phyloP scores from a whole-genome alignment of 2,113 vertebrate species.

The Pterocles orientalis region DNA sequence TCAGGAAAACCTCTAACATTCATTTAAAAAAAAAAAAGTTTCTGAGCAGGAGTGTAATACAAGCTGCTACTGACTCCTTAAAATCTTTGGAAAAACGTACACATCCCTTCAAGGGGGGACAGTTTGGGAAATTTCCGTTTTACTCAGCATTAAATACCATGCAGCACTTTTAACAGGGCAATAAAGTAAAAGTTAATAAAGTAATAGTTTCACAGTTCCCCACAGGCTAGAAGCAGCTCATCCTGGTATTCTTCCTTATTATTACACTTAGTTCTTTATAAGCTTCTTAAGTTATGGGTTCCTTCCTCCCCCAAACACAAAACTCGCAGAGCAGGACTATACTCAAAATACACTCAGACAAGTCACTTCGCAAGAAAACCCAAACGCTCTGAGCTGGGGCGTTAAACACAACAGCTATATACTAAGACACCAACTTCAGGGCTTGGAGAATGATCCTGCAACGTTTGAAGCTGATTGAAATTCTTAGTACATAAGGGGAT shows the following conservation, averaged over 20 bases:
- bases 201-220: neutral
- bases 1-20: neutral
- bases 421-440: neutral
- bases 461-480: neutral
- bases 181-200: neutral
- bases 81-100: neutral
- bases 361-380: neutral
- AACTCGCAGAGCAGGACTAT: neutral
- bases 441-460: neutral
- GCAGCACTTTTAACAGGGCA: neutral
- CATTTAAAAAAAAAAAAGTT: neutral
- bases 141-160: neutral
- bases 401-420: neutral
- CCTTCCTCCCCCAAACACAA: neutral
- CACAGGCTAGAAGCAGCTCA: neutral
- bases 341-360: neutral
- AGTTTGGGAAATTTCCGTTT: neutral
- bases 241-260: neutral
- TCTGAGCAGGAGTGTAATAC: neutral
- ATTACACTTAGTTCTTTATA: neutral
- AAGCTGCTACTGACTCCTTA: neutral
- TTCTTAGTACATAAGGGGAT: neutral
- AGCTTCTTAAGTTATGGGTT: neutral
- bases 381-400: neutral
- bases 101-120: accelerated